Evolutionary conservation across 2,113 vertebrate species (phyloP), one percentile per base, ranked within the genome.

Genomic region (Platysternon megacephalum): DNA sequence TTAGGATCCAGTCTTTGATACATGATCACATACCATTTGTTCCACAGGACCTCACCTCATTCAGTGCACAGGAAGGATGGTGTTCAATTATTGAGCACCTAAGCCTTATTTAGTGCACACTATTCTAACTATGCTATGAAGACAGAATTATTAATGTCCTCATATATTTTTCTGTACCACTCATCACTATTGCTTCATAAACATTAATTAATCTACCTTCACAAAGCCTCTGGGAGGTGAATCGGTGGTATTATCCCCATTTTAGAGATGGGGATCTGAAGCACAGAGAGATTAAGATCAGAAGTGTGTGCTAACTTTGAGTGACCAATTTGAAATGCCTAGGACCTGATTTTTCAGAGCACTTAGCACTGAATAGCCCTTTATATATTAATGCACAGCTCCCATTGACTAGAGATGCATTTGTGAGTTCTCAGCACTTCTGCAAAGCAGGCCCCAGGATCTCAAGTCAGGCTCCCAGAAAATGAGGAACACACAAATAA

Each of bases 381-480:
- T 68, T 68, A n/a, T n/a, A 68, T 35, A 68, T 68, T 68, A n/a
- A 68, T 8, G 17, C 29, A n/a, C 0, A 0, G 2, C 10, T 79
- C 7, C 17, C 42, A 21, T 2, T 42, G 83, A 85, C 11, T 92
- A 76, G 48, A 51, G 5, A 46, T 82, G 4, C n/a, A 84, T n/a
- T 8, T 44, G 83, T 39, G 86, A 52, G 29, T 82, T 78, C 35
- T 21, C 8, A 84, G 5, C 24, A 58, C 5, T 16, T 49, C 4
- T 65, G 12, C 8, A 90, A 90, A 79, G 58, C 24, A 61, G 0
- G 35, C 13, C 61, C 11, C 0, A 0, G 35, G 79, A n/a, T 51
- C 12, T 56, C 61, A 78, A 48, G 35, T 68, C 61, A n/a, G 17
- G 16, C 32, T 68, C 16, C 61, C 35, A 68, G 56, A 61, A 72